Evolutionary conservation across 2,888 invertebrate species (phyloP).

Genomic region (Bimastos eiseni): DNA sequence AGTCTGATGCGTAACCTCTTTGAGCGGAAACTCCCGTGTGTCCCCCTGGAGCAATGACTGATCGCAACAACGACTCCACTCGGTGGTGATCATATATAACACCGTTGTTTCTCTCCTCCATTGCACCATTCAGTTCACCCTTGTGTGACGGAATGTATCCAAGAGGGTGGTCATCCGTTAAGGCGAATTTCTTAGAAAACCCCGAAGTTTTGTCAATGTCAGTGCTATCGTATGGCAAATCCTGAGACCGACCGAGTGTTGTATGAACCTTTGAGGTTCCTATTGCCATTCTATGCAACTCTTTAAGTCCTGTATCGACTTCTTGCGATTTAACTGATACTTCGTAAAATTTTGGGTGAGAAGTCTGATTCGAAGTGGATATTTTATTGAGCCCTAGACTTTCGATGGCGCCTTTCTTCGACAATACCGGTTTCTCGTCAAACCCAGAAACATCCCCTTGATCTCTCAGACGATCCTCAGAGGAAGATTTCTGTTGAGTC

Average conservation of each 20-base stretch:
- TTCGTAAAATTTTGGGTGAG: too few species aligned
- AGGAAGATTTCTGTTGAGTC: not conserved
- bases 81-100: not conserved
- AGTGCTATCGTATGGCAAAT: not conserved
- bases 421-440: not conserved
- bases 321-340: not conserved
- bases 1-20: conserved; percentile 42
- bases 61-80: not conserved
- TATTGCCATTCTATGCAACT: not conserved
- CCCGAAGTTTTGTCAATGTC: not conserved
- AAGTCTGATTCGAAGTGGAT: not conserved
- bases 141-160: not conserved
- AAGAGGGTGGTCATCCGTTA: not conserved
- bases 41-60: not conserved
- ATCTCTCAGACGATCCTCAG: not conserved
- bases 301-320: not conserved
- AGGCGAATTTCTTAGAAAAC: not conserved
- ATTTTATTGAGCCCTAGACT: not conserved
- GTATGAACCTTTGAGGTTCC: not conserved
- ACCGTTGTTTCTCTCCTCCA: not conserved
- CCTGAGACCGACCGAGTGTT: not conserved
- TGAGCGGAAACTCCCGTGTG: not conserved
- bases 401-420: not conserved
- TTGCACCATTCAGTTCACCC: not conserved
- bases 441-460: not conserved